Conservation (phyloP, 2,888 invertebrate genomes). For the Rhaphigaster nebulosa region DNA sequence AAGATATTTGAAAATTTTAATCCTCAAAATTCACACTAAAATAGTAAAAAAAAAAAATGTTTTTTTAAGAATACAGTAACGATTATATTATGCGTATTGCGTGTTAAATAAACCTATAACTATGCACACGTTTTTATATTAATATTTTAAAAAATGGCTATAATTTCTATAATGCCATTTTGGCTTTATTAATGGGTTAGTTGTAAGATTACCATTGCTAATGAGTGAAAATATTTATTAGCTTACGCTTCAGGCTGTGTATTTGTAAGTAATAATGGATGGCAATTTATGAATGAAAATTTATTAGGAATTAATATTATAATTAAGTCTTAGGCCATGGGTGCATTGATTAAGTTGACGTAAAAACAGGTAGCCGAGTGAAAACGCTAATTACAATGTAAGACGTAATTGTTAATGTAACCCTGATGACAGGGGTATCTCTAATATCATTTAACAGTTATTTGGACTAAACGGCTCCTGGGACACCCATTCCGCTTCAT, state of each 20-base stretch:
- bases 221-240: too few relatives aligned
- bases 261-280: not conserved
- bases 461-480: not conserved
- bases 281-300: not conserved
- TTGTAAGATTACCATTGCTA: too few relatives aligned
- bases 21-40: too few relatives aligned
- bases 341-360: not conserved
- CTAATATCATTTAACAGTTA: constrained; percentile 15
- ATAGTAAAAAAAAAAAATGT: too few relatives aligned
- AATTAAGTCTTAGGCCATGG: not conserved
- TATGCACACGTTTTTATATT: too few relatives aligned
- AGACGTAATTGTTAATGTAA: not conserved
- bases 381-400: constrained; percentile 32
- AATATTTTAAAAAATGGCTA: too few relatives aligned
- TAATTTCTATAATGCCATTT: too few relatives aligned
- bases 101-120: too few relatives aligned
- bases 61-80: too few relatives aligned
- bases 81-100: too few relatives aligned
- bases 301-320: not conserved
- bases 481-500: constrained; percentile 24
- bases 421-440: not conserved
- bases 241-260: not conserved
- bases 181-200: too few relatives aligned
- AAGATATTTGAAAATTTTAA: too few relatives aligned
- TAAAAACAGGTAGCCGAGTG: constrained; percentile 30